A percentile compares a stretch with the other conserved stretches of the same genome.
These are phyloP conservation scores for Acrossocheilus wenchowensis DNA, from an alignment of 2,797 vertebrate genomes.

Conservation along the genomic window DNA sequence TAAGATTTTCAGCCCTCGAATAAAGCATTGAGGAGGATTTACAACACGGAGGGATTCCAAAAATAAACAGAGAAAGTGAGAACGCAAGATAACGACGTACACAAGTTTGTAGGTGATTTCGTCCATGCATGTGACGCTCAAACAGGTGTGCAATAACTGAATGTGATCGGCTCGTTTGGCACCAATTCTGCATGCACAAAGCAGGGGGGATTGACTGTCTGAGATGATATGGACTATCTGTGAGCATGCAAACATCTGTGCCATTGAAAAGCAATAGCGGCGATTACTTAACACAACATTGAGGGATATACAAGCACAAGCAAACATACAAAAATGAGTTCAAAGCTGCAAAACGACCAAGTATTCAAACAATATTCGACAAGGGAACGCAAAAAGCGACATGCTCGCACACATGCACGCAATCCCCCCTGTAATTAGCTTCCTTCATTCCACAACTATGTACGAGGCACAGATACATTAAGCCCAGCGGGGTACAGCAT, in stretches of 20 bases:
- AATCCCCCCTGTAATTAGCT: constrained; percentile 43
- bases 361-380: not conserved
- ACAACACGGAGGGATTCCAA: constrained; percentile 35
- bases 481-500: constrained; percentile 23
- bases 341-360: constrained; percentile 19
- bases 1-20: constrained; percentile 39
- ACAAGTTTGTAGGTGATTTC: constrained; percentile 13
- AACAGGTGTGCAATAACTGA: constrained; percentile 28
- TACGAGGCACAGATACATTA: constrained; percentile 39
- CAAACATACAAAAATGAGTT: not conserved
- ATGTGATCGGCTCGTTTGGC: not conserved
- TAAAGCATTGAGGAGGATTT: constrained; percentile 40
- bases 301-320: not conserved
- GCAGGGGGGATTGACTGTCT: not conserved
- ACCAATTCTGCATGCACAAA: constrained; percentile 16
- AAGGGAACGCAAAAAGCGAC: not conserved
- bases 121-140: not conserved
- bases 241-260: constrained; percentile 37
- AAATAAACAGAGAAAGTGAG: constrained; percentile 25
- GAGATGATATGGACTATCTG: not conserved
- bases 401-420: constrained; percentile 9
- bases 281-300: not conserved
- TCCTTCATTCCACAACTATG: constrained; percentile 26
- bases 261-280: not conserved
- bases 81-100: not conserved